Evolutionary conservation across 2,888 invertebrate genomes (phyloP).

Genomic region (Aphodius granarius): DNA sequence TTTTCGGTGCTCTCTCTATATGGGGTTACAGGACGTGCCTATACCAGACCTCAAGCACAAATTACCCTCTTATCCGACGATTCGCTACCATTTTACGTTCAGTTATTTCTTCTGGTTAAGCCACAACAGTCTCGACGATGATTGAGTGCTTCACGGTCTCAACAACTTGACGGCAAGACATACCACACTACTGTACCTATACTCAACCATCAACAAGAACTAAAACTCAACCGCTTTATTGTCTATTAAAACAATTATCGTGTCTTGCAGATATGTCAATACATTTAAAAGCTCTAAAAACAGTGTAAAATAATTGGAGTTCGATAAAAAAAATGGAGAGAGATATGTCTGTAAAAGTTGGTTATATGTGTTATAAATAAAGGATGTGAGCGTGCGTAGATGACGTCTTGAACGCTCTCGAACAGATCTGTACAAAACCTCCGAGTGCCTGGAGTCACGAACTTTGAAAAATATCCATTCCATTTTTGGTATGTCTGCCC

Average conservation of each 20-base stretch:
- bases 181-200: not conserved
- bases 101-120: not conserved
- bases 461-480: conserved; percentile 50
- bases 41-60: conserved; percentile 1
- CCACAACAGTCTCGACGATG: conserved; percentile 4
- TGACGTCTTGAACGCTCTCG: not conserved
- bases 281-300: too few species aligned
- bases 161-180: too few species aligned
- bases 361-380: not conserved
- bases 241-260: too few species aligned
- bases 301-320: too few species aligned
- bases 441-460: conserved; percentile 45
- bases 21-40: not conserved
- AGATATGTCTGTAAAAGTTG: not conserved
- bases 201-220: too few species aligned
- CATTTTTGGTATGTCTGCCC: conserved; percentile 52
- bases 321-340: too few species aligned
- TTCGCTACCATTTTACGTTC: not conserved
- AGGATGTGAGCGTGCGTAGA: conserved; percentile 1
- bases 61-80: conserved; percentile 4
- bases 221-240: too few species aligned
- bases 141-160: not conserved
- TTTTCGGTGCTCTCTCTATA: conserved; percentile 9
- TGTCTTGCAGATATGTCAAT: too few species aligned
- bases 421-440: conserved; percentile 39